These are phyloP conservation scores for Hirtodrosophila duncani DNA, from an alignment of 2,888 invertebrate species.

Conservation along the genomic window DNA sequence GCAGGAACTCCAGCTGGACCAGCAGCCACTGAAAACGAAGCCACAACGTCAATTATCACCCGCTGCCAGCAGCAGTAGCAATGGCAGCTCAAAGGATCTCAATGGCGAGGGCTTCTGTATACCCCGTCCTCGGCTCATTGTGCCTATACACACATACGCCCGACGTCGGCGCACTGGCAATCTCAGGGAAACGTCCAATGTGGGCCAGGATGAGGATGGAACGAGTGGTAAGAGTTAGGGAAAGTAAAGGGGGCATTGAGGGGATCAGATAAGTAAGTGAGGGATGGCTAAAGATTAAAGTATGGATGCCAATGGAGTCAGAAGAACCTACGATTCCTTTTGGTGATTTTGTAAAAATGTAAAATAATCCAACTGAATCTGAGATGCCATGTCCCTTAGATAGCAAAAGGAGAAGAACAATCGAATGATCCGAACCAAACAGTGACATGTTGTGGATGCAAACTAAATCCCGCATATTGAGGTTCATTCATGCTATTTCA, in stretches of 20 bases:
- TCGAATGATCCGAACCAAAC: too few relatives aligned
- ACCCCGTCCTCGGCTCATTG: slow-evolving; percentile 90
- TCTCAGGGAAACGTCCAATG: slow-evolving; percentile 72
- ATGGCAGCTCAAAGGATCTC: slow-evolving; percentile 79
- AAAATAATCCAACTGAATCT: too few relatives aligned
- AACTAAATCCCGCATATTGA: too few relatives aligned
- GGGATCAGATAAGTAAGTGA: too few relatives aligned
- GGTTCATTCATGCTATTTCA: too few relatives aligned
- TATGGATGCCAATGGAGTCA: too few relatives aligned
- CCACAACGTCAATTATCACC: slow-evolving; percentile 44
- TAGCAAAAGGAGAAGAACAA: too few relatives aligned
- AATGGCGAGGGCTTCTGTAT: slow-evolving; percentile 83
- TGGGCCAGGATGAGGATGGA: slow-evolving; percentile 23
- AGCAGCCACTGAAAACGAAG: not conserved
- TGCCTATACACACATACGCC: slow-evolving; percentile 92
- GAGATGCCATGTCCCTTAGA: too few relatives aligned
- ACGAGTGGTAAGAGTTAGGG: slow-evolving; percentile 43
- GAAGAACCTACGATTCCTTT: too few relatives aligned
- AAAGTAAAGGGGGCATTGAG: not conserved
- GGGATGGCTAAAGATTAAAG: too few relatives aligned
- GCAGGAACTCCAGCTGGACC: slow-evolving; percentile 38
- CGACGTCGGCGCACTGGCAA: slow-evolving; percentile 90
- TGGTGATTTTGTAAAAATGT: too few relatives aligned
- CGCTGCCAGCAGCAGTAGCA: slow-evolving; percentile 53
- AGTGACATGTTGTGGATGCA: too few relatives aligned